phyloP scores from a whole-genome alignment of 1,140 invertebrate genomes.

The Pseudomyrmex pallidus region DNA sequence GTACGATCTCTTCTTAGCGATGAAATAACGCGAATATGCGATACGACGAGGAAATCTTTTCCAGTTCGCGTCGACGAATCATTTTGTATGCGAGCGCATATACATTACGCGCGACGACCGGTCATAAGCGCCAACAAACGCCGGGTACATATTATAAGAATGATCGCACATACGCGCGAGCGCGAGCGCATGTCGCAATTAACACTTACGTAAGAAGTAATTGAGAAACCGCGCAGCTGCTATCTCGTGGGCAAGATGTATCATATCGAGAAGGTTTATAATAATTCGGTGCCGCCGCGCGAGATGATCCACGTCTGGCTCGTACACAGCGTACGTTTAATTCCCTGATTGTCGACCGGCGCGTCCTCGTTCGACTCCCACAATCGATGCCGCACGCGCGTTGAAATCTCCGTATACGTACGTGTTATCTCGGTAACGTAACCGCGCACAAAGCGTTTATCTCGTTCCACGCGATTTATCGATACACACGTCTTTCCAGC shows the following conservation, averaged over 20 bases:
- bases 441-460: conserved; percentile 15
- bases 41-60: conserved; percentile 55
- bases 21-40: conserved; percentile 20
- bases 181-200: conserved; percentile 66
- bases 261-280: conserved; percentile 62
- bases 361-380: conserved; percentile 13
- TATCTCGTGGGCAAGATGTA: conserved; percentile 58
- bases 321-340: conserved; percentile 6
- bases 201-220: conserved; percentile 69
- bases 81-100: conserved; percentile 30
- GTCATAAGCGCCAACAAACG: conserved; percentile 55
- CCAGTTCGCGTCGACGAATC: conserved; percentile 27
- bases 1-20: background rate
- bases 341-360: conserved; percentile 2
- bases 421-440: conserved; percentile 5
- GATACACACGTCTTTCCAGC: background rate
- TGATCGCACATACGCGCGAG: conserved; percentile 54
- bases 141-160: conserved; percentile 62
- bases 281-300: conserved; percentile 62
- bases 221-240: conserved; percentile 69
- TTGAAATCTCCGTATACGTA: conserved; percentile 22
- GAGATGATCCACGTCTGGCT: conserved; percentile 42
- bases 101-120: background rate
- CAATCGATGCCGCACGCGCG: conserved; percentile 33
- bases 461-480: conserved; percentile 33